Percentiles rank a stretch among this genome's conserved stretches.
phyloP scores from a whole-genome alignment of 2,113 vertebrate genomes.

The Nyctereutes procyonoides region DNA sequence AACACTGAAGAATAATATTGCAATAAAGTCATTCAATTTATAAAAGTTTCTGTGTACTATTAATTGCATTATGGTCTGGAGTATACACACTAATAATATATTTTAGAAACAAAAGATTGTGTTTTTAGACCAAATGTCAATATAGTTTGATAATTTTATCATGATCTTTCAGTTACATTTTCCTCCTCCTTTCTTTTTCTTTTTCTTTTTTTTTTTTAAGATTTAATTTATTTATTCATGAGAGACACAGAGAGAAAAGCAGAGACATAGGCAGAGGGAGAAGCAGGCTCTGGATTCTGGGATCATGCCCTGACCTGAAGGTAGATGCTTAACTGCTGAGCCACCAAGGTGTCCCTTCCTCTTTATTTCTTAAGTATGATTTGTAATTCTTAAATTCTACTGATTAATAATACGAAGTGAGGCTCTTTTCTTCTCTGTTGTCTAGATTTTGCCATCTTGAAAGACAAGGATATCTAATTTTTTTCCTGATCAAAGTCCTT shows the following conservation, averaged over 20 bases:
- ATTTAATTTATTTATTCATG: too few relatives aligned
- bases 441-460: background rate
- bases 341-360: background rate
- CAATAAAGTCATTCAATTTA: background rate
- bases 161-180: background rate
- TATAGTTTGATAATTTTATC: background rate
- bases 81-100: background rate
- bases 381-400: background rate
- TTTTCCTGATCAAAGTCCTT: background rate
- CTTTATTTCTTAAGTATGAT: background rate
- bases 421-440: background rate
- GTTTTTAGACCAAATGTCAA: background rate
- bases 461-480: background rate
- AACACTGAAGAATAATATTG: background rate
- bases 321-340: too few relatives aligned
- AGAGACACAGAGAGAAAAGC: too few relatives aligned
- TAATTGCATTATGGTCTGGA: background rate
- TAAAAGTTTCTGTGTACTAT: background rate
- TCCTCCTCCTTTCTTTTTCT: background rate
- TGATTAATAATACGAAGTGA: background rate
- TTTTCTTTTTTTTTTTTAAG: too few relatives aligned
- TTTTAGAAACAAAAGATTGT: background rate
- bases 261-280: too few relatives aligned
- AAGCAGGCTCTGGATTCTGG: too few relatives aligned
- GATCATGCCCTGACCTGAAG: too few relatives aligned